Evolutionary conservation across 1,140 invertebrate genomes (phyloP).

Genomic region (Drosophila baimaii): DNA sequence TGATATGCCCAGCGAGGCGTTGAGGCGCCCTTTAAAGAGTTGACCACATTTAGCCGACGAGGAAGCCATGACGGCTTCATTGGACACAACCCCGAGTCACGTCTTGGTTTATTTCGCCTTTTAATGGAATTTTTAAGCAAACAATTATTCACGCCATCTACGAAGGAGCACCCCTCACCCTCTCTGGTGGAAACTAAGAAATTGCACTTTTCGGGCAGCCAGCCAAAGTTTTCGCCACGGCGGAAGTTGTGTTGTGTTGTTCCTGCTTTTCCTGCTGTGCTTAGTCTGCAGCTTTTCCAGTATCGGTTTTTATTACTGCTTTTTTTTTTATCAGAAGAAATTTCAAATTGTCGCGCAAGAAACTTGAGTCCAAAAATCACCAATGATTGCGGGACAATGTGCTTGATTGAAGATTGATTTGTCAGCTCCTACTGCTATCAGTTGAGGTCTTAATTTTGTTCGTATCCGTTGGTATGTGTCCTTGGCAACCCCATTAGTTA

Average conservation of each 20-base stretch:
- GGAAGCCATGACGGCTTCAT: constrained; percentile 27
- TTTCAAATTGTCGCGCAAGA: not conserved
- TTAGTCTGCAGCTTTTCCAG: not conserved
- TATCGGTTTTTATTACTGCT: not conserved
- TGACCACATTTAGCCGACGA: not conserved
- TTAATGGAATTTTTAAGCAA: constrained; percentile 60
- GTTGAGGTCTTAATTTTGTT: constrained; percentile 4
- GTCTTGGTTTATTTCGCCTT: constrained; percentile 38
- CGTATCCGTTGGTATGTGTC: not conserved
- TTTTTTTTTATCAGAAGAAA: too few relatives aligned
- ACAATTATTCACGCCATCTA: constrained; percentile 53
- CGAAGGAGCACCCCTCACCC: not conserved
- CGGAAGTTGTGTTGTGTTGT: constrained; percentile 1
- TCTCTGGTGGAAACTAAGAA: constrained; percentile 4
- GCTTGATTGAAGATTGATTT: constrained; percentile 20
- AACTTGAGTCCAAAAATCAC: not conserved
- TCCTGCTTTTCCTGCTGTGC: not conserved
- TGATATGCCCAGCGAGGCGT: too few relatives aligned
- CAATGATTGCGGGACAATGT: constrained; percentile 14
- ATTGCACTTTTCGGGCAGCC: constrained; percentile 26
- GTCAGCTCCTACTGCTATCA: constrained; percentile 1
- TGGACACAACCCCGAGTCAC: constrained; percentile 6
- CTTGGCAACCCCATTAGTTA: constrained; percentile 17
- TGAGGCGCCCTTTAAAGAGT: too few relatives aligned
- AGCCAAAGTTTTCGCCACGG: constrained; percentile 9